Percentiles rank a stretch among this genome's conserved stretches.
Conservation (phyloP, 2,888 invertebrate genomes). For the Melikaiella ostensackeni region DNA sequence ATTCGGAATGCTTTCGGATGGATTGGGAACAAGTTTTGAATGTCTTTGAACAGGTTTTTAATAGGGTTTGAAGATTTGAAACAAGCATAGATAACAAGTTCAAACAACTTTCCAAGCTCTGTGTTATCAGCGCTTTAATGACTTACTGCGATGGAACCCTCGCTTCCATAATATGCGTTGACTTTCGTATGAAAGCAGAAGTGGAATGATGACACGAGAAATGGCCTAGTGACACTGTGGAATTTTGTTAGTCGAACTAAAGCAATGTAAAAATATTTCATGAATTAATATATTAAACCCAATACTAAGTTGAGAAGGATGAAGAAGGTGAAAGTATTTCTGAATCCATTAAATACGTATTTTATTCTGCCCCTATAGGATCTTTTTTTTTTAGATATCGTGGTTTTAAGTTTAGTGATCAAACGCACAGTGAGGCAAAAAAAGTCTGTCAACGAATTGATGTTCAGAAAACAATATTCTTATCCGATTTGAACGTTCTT, state of each 20-base stretch:
- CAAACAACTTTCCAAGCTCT: not conserved
- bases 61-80: not conserved
- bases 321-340: no score
- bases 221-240: conserved; percentile 56
- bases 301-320: not conserved
- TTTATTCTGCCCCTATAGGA: no score
- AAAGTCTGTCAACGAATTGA: no score
- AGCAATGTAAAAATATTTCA: not conserved
- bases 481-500: no score
- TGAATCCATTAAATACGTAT: no score
- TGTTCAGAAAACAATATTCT: no score
- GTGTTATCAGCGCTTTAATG: not conserved
- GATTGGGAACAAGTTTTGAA: not conserved
- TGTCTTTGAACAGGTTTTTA: not conserved
- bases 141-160: conserved; percentile 6
- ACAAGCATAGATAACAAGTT: not conserved
- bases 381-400: no score
- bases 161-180: conserved; percentile 3
- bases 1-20: not conserved
- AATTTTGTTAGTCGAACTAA: conserved; percentile 23
- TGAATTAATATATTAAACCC: not conserved
- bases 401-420: no score
- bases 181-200: conserved; percentile 26
- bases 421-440: no score
- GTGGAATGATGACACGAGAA: conserved; percentile 68